Conservation (phyloP, 2,888 invertebrate genomes). For the Strigamia maritima region DNA sequence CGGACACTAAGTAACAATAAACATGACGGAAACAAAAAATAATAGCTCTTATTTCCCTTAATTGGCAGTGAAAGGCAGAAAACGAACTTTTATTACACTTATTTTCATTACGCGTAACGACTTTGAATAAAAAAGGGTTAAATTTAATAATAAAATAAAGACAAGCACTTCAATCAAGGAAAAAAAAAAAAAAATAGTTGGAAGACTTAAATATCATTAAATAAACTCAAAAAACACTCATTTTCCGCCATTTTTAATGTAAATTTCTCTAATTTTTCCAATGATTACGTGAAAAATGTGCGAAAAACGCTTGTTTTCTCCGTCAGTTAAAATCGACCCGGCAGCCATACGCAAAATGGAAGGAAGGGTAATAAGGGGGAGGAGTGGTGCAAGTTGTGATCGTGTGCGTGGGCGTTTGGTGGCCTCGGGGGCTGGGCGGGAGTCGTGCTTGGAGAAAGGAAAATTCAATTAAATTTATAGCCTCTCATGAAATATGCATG, state of each 20-base stretch:
- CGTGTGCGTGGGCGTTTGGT: conserved; percentile 34
- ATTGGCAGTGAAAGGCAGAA: neutral
- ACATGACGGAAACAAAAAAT: conserved; percentile 26
- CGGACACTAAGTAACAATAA: conserved; percentile 12
- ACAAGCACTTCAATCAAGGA: no score
- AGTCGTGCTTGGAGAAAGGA: conserved; percentile 33
- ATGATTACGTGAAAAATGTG: neutral
- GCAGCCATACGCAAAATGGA: conserved; percentile 15
- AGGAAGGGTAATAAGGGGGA: neutral
- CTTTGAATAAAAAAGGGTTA: neutral
- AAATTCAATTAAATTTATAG: conserved; percentile 36
- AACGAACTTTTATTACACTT: neutral
- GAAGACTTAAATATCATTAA: no score
- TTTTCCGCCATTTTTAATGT: no score
- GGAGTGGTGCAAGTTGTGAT: conserved; percentile 20
- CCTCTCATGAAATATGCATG: conserved; percentile 35
- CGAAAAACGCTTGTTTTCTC: conserved; percentile 14
- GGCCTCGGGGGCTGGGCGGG: conserved; percentile 32
- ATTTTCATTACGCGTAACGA: neutral
- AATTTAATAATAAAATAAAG: neutral
- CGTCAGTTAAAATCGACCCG: conserved; percentile 12
- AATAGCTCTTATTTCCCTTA: neutral
- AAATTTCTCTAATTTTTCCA: no score
- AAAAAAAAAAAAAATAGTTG: no score
- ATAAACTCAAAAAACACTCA: no score